Evolutionary conservation across 2,113 vertebrate species (phyloP).

Genomic region (Oryzias javanicus): DNA sequence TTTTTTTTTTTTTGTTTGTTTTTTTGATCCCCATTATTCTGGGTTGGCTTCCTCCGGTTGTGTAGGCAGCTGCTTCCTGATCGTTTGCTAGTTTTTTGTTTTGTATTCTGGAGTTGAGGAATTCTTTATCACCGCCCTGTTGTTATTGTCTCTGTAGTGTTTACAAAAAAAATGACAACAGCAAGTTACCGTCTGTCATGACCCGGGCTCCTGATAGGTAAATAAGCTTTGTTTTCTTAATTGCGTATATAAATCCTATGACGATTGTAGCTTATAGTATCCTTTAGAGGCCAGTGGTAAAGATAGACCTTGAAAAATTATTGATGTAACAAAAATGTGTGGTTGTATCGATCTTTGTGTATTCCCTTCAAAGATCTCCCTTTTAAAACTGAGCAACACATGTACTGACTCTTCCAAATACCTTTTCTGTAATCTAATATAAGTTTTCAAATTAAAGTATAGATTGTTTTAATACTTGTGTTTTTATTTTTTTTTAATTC

Average conservation of each 20-base stretch:
- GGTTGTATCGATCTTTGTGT: conserved; percentile 74
- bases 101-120: conserved; percentile 64
- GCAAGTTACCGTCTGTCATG: conserved; percentile 78
- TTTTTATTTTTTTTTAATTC: conserved; percentile 25
- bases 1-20: conserved; percentile 15
- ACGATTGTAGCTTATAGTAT: conserved; percentile 89
- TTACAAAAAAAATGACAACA: conserved; percentile 74
- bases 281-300: conserved; percentile 81
- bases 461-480: conserved; percentile 97
- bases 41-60: conserved; percentile 83
- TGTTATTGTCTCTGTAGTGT: conserved; percentile 71
- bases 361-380: conserved; percentile 81
- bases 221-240: conserved; percentile 83
- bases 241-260: conserved; percentile 62
- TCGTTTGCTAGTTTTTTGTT: conserved; percentile 57
- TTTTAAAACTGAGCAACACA: conserved; percentile 83
- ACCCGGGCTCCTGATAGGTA: conserved; percentile 84
- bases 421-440: conserved; percentile 98
- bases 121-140: conserved; percentile 54
- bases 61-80: conserved; percentile 84
- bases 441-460: conserved; percentile 98
- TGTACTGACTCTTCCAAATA: conserved; percentile 90
- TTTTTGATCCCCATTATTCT: conserved; percentile 48
- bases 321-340: conserved; percentile 69
- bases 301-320: conserved; percentile 65